These are phyloP conservation scores for Leptocoma aspasia DNA, from an alignment of 2,113 vertebrate species.

Conservation along the genomic window DNA sequence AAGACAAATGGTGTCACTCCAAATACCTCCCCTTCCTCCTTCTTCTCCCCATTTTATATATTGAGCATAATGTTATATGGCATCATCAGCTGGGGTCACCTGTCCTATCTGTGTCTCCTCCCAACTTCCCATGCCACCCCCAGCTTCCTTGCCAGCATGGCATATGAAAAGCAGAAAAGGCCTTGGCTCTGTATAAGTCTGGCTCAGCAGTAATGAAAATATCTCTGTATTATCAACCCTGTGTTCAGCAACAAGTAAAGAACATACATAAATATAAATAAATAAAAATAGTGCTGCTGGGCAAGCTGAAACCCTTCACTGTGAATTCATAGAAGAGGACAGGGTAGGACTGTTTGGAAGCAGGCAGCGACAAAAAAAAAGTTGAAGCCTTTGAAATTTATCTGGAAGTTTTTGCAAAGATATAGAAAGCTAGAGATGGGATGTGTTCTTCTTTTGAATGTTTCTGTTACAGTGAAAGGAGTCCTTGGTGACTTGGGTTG, in stretches of 20 bases:
- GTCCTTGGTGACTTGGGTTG: not conserved
- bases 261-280: not conserved
- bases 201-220: not conserved
- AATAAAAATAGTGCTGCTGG: not conserved
- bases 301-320: not conserved
- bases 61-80: not conserved
- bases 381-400: not conserved
- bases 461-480: not conserved
- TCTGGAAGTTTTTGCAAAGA: not conserved
- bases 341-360: not conserved
- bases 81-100: not conserved
- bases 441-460: not conserved
- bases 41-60: not conserved
- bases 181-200: not conserved
- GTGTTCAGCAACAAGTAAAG: not conserved
- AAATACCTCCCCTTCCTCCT: not conserved
- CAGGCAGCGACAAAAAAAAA: accelerated
- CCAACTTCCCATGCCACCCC: not conserved
- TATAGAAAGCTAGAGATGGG: not conserved
- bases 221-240: not conserved
- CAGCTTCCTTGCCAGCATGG: not conserved
- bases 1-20: not conserved
- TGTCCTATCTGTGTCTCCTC: not conserved
- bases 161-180: not conserved
- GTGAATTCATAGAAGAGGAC: not conserved